Evolutionary conservation across 2,113 vertebrate species (phyloP).

Genomic region (Amphilophus citrinellus): DNA sequence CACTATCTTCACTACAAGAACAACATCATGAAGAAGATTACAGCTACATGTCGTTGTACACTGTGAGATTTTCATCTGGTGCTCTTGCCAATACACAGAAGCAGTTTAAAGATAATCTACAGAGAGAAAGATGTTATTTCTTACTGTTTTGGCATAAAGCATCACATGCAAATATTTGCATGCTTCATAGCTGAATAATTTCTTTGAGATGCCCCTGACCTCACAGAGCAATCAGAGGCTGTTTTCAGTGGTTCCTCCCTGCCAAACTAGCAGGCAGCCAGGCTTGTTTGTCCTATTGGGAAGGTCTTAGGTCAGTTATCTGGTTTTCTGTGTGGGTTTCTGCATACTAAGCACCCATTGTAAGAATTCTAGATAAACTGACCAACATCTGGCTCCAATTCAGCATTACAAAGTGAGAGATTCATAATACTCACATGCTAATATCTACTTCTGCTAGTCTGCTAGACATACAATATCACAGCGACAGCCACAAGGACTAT

Average conservation of each 20-base stretch:
- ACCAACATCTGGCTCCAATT: slow-evolving; percentile 52
- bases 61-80: fast-evolving
- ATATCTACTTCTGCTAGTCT: slow-evolving; percentile 18
- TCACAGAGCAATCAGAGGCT: not conserved
- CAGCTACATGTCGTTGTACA: not conserved
- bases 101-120: not conserved
- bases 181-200: not conserved
- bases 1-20: not conserved
- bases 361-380: not conserved
- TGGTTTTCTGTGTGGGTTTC: slow-evolving; percentile 27
- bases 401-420: slow-evolving; percentile 19
- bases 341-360: slow-evolving; percentile 21
- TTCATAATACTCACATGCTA: slow-evolving; percentile 40
- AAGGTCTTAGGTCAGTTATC: slow-evolving; percentile 20
- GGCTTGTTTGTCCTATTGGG: slow-evolving; percentile 9
- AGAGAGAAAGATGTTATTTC: not conserved
- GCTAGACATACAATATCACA: slow-evolving; percentile 19
- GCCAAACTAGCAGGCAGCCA: slow-evolving; percentile 22
- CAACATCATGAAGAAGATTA: not conserved
- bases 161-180: slow-evolving; percentile 3
- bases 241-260: not conserved
- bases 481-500: not conserved
- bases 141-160: not conserved
- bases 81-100: not conserved
- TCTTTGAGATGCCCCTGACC: not conserved